Conservation (phyloP, 2,888 invertebrate genomes). For the Volucella inflata region DNA sequence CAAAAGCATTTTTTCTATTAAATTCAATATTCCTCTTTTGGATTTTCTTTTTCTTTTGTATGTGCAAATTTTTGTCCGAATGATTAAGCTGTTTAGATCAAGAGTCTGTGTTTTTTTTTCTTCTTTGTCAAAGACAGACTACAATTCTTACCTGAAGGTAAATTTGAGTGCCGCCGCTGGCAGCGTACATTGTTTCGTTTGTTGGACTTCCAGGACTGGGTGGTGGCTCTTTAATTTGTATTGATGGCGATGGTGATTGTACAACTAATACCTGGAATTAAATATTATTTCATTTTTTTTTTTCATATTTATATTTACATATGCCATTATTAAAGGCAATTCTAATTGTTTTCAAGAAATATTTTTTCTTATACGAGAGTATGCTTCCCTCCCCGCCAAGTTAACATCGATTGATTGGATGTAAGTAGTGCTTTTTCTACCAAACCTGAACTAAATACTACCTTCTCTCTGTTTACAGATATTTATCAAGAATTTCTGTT, state of each 20-base stretch:
- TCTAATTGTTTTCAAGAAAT: constrained; percentile 22
- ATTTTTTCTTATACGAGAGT: constrained; percentile 8
- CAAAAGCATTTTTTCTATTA: constrained; percentile 4
- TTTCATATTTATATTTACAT: constrained; percentile 14
- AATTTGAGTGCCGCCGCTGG: constrained; percentile 84
- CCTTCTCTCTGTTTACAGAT: too few relatives aligned
- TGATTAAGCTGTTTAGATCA: constrained; percentile 22
- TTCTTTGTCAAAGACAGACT: constrained; percentile 15
- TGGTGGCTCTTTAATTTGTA: constrained; percentile 82
- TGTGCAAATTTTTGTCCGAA: constrained; percentile 65
- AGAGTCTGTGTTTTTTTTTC: background rate
- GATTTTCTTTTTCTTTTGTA: constrained; percentile 45
- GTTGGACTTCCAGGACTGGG: constrained; percentile 82
- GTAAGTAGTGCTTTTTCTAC: too few relatives aligned
- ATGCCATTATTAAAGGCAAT: background rate
- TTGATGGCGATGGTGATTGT: constrained; percentile 81
- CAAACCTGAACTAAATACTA: too few relatives aligned
- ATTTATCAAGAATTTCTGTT: constrained; percentile 17
- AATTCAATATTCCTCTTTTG: constrained; percentile 34
- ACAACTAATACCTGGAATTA: constrained; percentile 82
- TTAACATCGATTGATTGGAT: constrained; percentile 12
- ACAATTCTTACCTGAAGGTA: constrained; percentile 83
- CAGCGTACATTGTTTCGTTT: constrained; percentile 83
- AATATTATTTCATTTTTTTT: constrained; percentile 45
- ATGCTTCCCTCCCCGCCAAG: constrained; percentile 41